Base-by-base conservation (phyloP, 2,888 invertebrate genomes). In the Chrysolina haemoptera region DNA sequence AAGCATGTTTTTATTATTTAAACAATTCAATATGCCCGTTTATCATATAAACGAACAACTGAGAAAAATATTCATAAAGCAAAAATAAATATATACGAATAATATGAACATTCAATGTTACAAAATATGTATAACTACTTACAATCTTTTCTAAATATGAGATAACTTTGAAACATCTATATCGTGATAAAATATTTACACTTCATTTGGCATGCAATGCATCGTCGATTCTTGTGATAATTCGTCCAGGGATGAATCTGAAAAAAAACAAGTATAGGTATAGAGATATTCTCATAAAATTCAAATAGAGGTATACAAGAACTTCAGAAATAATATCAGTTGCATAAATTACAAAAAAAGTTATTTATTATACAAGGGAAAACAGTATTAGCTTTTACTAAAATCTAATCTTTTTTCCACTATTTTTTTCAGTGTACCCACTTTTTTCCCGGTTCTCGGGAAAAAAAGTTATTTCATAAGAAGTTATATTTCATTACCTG, bases 171-270 rank as follows among this genome's bases (percentile, higher is more conserved):
- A 62, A 71, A 75, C 70, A 72, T 59, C 41, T 46, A 66, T 71
- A 68, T 43, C 55, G 48, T 64, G 46, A 67, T 71, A 64, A 66
- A 62, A 70, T 68, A 68, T 70, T 89, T 88, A 93, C 84, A 94
- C 94, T 89, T 95, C 94, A 84, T 93, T 94, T 88, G 94, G 94
- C 94, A 94, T 94, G 88, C 94, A 94, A 86, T 94, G 94, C 86
- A 95, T 93, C 79, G 94, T 93, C n/a, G 95, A 95, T 84, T 96
- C 95, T 87, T 95, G 95, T 1, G 95, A 95, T 55, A 95, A 89
- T 85, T 96, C 95, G 89, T 96, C 95, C 91, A 95, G 91, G 68
- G 95, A 94, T 77, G 95, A 94, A 88, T 95, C 95, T 91, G 91
- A 87, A 89, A 88, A 67, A 67, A 63, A 71, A 46, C 1, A 46